Evolutionary conservation across 2,888 invertebrate genomes (phyloP).

Genomic region (Agriopis marginaria): DNA sequence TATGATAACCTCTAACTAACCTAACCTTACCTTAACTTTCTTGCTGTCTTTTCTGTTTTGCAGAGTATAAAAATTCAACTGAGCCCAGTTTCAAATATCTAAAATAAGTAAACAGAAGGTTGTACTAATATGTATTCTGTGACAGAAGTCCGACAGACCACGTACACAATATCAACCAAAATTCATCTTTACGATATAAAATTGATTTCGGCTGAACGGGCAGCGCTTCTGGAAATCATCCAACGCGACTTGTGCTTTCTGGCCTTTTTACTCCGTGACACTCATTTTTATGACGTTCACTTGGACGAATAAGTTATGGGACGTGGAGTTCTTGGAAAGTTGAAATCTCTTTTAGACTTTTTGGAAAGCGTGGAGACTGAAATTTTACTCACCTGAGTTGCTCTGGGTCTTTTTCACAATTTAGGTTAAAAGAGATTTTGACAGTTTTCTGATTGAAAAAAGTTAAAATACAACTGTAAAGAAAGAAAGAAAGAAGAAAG

Average conservation of each 20-base stretch:
- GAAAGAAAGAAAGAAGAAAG: too few relatives aligned
- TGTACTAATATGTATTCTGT: too few relatives aligned
- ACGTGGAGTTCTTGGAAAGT: neutral
- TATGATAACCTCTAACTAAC: too few relatives aligned
- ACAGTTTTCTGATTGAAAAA: too few relatives aligned
- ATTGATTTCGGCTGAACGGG: slow-evolving; percentile 62
- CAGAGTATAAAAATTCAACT: neutral
- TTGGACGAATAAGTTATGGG: slow-evolving; percentile 1
- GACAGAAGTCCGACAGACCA: slow-evolving; percentile 31
- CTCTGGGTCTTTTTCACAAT: too few relatives aligned
- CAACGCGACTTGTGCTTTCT: slow-evolving; percentile 45
- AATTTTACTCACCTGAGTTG: neutral
- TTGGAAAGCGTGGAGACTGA: neutral
- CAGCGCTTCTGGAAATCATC: slow-evolving; percentile 58
- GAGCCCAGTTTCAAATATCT: neutral
- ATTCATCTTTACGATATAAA: slow-evolving; percentile 51
- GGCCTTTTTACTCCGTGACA: slow-evolving; percentile 54
- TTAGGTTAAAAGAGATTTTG: too few relatives aligned
- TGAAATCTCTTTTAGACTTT: neutral
- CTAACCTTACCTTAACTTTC: too few relatives aligned
- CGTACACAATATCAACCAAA: slow-evolving; percentile 48
- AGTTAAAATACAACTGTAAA: too few relatives aligned
- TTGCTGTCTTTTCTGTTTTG: too few relatives aligned
- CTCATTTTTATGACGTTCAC: slow-evolving; percentile 37
- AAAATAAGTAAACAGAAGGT: neutral